Base-by-base conservation (phyloP, 2,888 invertebrate genomes). In the Phortica magna region DNA sequence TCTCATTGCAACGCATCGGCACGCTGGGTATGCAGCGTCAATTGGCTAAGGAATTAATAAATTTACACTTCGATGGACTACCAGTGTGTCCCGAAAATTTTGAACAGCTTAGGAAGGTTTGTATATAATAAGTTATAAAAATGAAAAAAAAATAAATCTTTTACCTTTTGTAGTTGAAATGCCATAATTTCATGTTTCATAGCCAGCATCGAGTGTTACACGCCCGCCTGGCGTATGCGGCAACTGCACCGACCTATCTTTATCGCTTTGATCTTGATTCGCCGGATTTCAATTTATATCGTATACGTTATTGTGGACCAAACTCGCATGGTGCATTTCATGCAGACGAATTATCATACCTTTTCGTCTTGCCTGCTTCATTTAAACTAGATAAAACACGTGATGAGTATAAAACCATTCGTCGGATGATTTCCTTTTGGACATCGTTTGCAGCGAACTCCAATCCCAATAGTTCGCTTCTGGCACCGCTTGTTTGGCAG, bases 201-300 rank as follows among this genome's bases (percentile, higher is more conserved):
- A 75, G 82, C 0, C 80, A 85, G 19, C 81, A 89, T 31, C 89
- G 91, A 0, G 59, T 88, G 7, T 48, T 90, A 0, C 74, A 80
- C 6, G 84, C 89, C 0, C 88, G 92, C 0, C 65, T 85, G 22
- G 78, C 83, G 6, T 65, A 75, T 41, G n/a, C n/a, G 10, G 2
- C 48, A 48, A 48, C 48, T 48, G 88, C 87, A 1, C 84, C 88
- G 2, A 91, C 88, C 0, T 92, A 89, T 79, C 73, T 91, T 0
- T 91, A 90, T 75, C 88, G 91, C 14, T 92, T 92, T 67, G 88
- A 87, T 43, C 89, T 89, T 67, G 90, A 92, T 78, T 92, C 92
- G 0, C 80, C 84, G 2, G 82, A 84, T 67, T 91, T 90, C 31
- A 92, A 92, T 80, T 82, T 88, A 12, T 86, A 87, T 76, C 88